Evolutionary conservation across 1,140 invertebrate species (phyloP).

Genomic region (Zaprionus camerounensis): DNA sequence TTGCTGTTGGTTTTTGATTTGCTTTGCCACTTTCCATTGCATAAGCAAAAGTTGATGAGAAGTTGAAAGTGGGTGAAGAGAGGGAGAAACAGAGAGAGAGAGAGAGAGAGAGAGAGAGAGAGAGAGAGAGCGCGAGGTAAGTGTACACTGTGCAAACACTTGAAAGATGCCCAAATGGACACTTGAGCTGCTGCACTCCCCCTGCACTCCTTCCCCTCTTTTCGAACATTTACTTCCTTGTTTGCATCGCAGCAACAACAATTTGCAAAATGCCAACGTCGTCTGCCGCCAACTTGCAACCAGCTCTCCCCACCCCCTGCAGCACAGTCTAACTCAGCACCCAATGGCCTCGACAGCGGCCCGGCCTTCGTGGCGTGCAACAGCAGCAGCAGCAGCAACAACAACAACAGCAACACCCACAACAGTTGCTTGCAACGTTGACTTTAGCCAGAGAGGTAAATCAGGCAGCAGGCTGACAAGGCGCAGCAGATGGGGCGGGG

Average conservation of each 20-base stretch:
- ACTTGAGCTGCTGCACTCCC: constrained; percentile 20
- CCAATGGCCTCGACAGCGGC: constrained; percentile 62
- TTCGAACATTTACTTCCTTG: constrained; percentile 66
- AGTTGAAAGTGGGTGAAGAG: constrained; percentile 40
- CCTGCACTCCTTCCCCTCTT: neutral
- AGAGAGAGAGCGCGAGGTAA: neutral
- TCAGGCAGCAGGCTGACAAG: neutral
- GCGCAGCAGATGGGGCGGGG: neutral
- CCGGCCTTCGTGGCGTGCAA: constrained; percentile 62
- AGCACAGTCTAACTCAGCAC: neutral
- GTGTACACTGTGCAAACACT: constrained; percentile 51
- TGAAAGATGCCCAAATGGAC: constrained; percentile 44
- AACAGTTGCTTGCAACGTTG: constrained; percentile 28
- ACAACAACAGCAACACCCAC: constrained; percentile 21
- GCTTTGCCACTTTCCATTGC: constrained; percentile 69
- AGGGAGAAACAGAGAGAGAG: neutral
- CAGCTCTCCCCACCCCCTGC: neutral
- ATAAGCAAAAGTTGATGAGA: constrained; percentile 64
- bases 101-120: too few species aligned
- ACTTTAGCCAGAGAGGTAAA: constrained; percentile 23
- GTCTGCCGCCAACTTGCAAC: neutral
- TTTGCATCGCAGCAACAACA: constrained; percentile 61
- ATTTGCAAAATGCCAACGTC: constrained; percentile 15
- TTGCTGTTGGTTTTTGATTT: constrained; percentile 43
- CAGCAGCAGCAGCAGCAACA: constrained; percentile 25